These are phyloP conservation scores for Lophura swinhoii DNA, from an alignment of 2,797 vertebrate genomes.

Conservation along the genomic window DNA sequence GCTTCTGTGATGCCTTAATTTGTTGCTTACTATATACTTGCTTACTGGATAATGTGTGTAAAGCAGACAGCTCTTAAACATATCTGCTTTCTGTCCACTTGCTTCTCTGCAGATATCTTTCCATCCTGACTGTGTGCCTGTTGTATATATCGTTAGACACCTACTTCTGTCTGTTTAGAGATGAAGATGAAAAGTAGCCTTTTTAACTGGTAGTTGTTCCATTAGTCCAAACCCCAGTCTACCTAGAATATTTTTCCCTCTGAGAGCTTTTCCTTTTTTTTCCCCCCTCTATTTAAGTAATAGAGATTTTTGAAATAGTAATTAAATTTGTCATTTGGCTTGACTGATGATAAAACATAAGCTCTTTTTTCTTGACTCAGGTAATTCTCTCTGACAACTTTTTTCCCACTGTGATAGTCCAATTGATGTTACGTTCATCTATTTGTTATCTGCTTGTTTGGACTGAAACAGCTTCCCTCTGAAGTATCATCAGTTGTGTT, in stretches of 20 bases:
- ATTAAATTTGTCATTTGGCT: not conserved
- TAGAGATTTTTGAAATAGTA: not conserved
- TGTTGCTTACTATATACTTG: not conserved
- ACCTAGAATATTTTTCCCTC: not conserved
- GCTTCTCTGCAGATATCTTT: not conserved
- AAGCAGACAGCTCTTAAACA: not conserved
- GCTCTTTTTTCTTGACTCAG: not conserved
- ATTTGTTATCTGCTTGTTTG: conserved; percentile 25
- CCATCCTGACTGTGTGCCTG: not conserved
- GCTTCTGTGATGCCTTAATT: not conserved
- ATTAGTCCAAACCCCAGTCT: not conserved
- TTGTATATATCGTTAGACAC: not conserved
- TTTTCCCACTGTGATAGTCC: not conserved
- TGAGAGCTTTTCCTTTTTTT: rapidly evolving
- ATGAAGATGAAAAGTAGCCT: not conserved
- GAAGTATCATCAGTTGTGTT: conserved; percentile 34
- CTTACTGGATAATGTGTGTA: not conserved
- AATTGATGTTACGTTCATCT: conserved; percentile 21
- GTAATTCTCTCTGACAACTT: not conserved
- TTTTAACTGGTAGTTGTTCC: not conserved
- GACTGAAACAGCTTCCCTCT: conserved; percentile 13
- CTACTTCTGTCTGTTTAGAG: not conserved
- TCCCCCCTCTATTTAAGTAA: not conserved
- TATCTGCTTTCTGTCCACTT: not conserved
- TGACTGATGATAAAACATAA: not conserved